Conservation (phyloP, 2,888 invertebrate species). For the Bursaphelenchus okinawaensis region DNA sequence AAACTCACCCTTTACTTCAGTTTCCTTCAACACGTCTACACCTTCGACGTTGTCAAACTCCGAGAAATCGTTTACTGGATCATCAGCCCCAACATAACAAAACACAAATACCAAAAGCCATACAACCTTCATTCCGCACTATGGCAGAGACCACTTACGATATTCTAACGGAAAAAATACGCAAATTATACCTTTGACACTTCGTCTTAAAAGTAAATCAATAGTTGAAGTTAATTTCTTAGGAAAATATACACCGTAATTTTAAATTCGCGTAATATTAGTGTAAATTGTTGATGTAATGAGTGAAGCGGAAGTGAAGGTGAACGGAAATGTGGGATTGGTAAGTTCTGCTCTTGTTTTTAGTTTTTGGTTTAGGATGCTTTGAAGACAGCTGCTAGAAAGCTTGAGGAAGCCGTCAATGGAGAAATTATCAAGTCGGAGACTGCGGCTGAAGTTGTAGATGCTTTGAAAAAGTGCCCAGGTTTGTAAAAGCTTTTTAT, state of each 20-base stretch:
- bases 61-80: constrained; percentile 14
- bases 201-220: background rate
- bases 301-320: background rate
- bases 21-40: constrained; percentile 5
- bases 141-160: background rate
- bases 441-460: background rate
- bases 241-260: background rate
- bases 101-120: background rate
- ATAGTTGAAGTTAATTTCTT: background rate
- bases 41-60: constrained; percentile 18
- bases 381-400: constrained; percentile 4
- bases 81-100: background rate
- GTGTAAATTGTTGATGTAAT: background rate
- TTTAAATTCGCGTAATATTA: too few species aligned
- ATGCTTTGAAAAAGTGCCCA: constrained; percentile 2
- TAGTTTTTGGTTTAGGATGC: background rate
- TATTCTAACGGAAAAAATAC: background rate
- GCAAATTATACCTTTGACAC: background rate
- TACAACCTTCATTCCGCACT: background rate
- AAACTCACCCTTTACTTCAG: too few species aligned
- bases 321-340: background rate
- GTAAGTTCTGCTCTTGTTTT: background rate
- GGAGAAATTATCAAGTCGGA: background rate
- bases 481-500: background rate
- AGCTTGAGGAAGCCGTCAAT: background rate